Evolutionary conservation across 2,888 invertebrate genomes (phyloP), one percentile per base, ranked within the genome.

Genomic region (Noctua janthe): DNA sequence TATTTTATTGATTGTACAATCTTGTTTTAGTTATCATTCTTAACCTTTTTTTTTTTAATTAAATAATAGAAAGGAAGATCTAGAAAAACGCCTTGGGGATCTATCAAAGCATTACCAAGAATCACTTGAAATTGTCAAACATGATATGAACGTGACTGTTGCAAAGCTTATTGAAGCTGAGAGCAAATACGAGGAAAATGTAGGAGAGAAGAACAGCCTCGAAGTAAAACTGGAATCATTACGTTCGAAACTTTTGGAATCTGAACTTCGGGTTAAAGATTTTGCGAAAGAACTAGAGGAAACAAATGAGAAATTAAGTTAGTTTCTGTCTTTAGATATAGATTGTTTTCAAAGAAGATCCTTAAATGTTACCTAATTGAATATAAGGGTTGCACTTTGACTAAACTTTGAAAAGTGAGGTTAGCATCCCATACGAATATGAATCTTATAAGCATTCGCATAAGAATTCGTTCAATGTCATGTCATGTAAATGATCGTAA

Each of bases 31-130:
- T 47, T 47, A 51, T 67, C 7, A 71, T 35, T 13, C 1, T 13
- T 13, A 39, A 49, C 0, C 59, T 29, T 35, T 66, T 81, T 54
- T 69, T 51, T 73, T 51, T 5, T 8, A 23, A 62, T 69, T 66
- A 2, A 23, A 62, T 75, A 76, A 84, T 80, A 97, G 97, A 82
- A 97, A 97, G 91, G 94, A 95, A 90, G 94, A 95, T 67, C 92
- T 97, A 10, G 95, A 95, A 85, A 94, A 92, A 62, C 92, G 93
- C 10, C 91, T 97, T 17, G 87, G 88, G 56, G 94, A 95, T 59
- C 87, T 96, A 67, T 94, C 95, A 1, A 86, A 90, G 23, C 88
- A 92, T 87, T 96, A 95, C 77, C 94, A 94, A 49, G 94, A 95
- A 89, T 94, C 95, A 2, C 81, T 96, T 13, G 83, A 88, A 76